Evolutionary conservation across 2,797 vertebrate genomes (phyloP).

Genomic region (Arremon brunneinucha): DNA sequence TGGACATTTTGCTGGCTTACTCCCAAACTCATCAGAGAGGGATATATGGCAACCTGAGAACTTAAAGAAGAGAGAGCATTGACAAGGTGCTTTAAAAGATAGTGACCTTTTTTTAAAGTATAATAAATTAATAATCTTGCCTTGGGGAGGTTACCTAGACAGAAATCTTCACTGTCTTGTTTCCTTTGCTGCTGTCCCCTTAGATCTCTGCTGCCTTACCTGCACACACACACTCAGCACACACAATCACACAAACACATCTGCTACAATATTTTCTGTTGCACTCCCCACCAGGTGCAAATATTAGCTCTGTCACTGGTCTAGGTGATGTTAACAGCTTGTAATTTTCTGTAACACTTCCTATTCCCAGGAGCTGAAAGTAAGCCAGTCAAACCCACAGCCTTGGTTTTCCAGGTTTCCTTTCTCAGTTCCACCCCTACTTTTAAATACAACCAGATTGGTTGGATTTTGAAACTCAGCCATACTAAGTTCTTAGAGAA

Average conservation of each 20-base stretch:
- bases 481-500: background rate
- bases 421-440: background rate
- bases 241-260: background rate
- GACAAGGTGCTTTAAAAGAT: background rate
- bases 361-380: background rate
- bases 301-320: background rate
- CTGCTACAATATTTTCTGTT: background rate
- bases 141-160: background rate
- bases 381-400: background rate
- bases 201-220: background rate
- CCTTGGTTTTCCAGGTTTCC: background rate
- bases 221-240: background rate
- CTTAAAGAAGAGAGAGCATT: background rate
- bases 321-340: background rate
- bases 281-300: background rate
- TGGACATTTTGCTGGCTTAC: background rate
- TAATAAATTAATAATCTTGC: background rate
- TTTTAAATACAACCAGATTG: background rate
- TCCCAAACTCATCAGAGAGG: background rate
- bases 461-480: background rate
- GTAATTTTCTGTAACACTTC: background rate
- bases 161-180: background rate
- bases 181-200: background rate
- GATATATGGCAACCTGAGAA: background rate
- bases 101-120: background rate